These are phyloP conservation scores for Sclerodermus sp. DNA, from an alignment of 2,888 invertebrate species.

Conservation along the genomic window DNA sequence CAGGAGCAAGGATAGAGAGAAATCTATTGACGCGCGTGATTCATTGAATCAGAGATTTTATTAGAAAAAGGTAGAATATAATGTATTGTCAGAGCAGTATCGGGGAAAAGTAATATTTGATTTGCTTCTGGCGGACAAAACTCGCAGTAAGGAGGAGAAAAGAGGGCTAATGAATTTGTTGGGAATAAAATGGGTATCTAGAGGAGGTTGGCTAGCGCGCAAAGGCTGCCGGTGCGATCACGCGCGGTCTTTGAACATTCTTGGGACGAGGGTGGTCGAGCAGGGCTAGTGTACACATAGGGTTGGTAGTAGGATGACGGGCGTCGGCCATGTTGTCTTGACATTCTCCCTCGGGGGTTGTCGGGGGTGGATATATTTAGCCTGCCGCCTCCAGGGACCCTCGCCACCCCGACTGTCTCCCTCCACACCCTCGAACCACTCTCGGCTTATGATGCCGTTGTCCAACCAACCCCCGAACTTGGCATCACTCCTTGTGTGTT, in stretches of 20 bases:
- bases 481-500: constrained; percentile 31
- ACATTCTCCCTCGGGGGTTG: constrained; percentile 54
- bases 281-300: constrained; percentile 47
- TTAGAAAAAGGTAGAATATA: too few species aligned
- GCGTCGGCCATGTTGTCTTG: constrained; percentile 59
- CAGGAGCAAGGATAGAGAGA: too few species aligned
- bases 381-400: constrained; percentile 55
- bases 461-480: constrained; percentile 49
- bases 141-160: not conserved
- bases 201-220: not conserved
- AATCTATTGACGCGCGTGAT: too few species aligned
- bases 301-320: constrained; percentile 50
- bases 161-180: not conserved
- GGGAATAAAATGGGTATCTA: not conserved
- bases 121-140: too few species aligned
- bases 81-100: too few species aligned
- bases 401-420: constrained; percentile 33
- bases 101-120: too few species aligned
- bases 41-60: too few species aligned
- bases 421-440: constrained; percentile 45
- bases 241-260: constrained; percentile 37
- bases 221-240: too few species aligned
- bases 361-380: constrained; percentile 57
- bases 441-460: constrained; percentile 54
- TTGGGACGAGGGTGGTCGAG: constrained; percentile 36